phyloP scores from a whole-genome alignment of 2,797 vertebrate genomes.

The Xenopus petersii region DNA sequence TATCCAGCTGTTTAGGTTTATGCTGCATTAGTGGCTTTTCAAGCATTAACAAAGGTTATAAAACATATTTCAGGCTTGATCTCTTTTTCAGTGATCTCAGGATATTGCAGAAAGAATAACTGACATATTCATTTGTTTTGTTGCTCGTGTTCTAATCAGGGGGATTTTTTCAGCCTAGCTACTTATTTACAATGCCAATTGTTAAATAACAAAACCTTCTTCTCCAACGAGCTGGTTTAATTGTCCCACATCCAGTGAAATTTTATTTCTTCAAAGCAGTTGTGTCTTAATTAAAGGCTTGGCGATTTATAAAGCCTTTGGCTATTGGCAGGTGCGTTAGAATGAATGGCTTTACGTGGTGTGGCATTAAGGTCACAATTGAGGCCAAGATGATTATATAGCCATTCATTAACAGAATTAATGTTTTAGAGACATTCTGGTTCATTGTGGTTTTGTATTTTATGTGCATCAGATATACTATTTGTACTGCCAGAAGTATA shows the following conservation, averaged over 20 bases:
- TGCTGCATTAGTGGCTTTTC: too few species aligned
- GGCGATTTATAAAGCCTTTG: conserved; percentile 24
- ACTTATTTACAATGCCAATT: conserved; percentile 35
- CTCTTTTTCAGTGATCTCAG: neutral
- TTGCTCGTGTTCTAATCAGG: conserved; percentile 1
- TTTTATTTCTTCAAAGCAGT: conserved; percentile 28
- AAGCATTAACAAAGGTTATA: neutral
- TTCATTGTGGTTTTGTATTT: neutral
- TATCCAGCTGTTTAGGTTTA: too few species aligned
- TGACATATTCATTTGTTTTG: conserved; percentile 27
- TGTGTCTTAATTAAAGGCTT: conserved; percentile 37
- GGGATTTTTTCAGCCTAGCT: conserved; percentile 23
- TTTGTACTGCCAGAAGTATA: too few species aligned
- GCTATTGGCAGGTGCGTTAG: conserved; percentile 26
- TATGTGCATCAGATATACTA: neutral
- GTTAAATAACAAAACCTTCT: conserved; percentile 26
- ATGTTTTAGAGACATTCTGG: neutral
- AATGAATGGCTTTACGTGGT: conserved; percentile 8
- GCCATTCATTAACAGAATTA: conserved; percentile 11
- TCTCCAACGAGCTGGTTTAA: conserved; percentile 29
- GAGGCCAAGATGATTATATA: neutral
- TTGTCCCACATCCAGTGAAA: conserved; percentile 11
- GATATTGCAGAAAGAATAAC: conserved; percentile 5
- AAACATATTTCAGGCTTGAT: neutral
- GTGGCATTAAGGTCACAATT: conserved; percentile 16